Evolutionary conservation across 92 coral and sea anemone genomes (phyloP).

Genomic region (Ricordea florida): DNA sequence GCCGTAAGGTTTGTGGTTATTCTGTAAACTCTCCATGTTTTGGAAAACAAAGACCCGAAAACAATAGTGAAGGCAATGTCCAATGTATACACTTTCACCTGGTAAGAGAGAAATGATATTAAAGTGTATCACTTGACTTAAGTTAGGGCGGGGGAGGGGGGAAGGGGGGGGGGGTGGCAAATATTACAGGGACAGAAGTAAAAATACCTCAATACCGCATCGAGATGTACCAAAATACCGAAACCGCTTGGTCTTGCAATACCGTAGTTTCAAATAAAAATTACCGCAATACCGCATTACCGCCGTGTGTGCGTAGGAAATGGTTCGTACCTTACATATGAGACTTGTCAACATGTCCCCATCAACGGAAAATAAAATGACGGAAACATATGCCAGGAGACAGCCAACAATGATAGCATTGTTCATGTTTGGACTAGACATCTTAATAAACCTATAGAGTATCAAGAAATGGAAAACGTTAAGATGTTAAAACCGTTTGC

Average conservation of each 20-base stretch:
- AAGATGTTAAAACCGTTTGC: too few relatives aligned
- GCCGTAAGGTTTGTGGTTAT: slow-evolving; percentile 67
- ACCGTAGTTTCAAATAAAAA: too few relatives aligned
- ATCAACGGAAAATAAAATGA: slow-evolving; percentile 67
- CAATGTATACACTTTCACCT: slow-evolving; percentile 62
- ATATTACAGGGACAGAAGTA: too few relatives aligned
- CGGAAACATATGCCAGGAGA: slow-evolving; percentile 61
- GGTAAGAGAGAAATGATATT: neutral
- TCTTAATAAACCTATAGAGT: slow-evolving; percentile 65
- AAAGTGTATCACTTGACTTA: too few relatives aligned
- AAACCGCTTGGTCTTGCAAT: too few relatives aligned
- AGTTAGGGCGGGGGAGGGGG: too few relatives aligned
- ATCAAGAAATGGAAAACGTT: neutral
- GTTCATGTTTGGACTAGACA: slow-evolving; percentile 85
- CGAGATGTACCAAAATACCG: too few relatives aligned
- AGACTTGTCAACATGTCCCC: slow-evolving; percentile 57
- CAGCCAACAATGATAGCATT: slow-evolving; percentile 76
- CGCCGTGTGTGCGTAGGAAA: neutral
- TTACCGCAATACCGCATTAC: too few relatives aligned
- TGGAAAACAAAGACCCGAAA: slow-evolving; percentile 81
- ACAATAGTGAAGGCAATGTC: slow-evolving; percentile 74
- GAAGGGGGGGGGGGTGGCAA: too few relatives aligned
- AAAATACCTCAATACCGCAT: too few relatives aligned
- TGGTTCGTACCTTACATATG: slow-evolving; percentile 54
- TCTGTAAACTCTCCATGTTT: slow-evolving; percentile 83